Conservation (phyloP, 1,140 invertebrate species). For the Phymastichus coffea region DNA sequence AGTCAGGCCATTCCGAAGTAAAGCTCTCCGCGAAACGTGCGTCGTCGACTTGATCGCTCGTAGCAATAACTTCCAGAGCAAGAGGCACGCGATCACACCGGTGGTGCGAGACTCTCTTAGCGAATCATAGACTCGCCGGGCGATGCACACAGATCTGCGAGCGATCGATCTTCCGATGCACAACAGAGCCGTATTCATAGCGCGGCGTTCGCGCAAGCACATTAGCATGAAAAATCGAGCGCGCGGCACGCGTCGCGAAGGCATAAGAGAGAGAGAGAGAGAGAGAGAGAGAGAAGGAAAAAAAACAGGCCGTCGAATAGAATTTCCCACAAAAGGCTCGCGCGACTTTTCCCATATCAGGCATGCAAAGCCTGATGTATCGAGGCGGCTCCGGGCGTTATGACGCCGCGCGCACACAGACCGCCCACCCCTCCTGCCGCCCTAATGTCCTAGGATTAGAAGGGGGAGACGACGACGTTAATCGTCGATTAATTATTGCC, state of each 20-base stretch:
- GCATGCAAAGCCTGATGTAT: conserved; percentile 59
- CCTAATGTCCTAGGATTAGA: conserved; percentile 55
- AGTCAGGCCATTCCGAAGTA: no score
- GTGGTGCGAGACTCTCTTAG: no score
- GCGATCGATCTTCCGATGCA: no score
- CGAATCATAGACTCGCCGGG: no score
- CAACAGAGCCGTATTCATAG: no score
- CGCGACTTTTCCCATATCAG: conserved; percentile 53
- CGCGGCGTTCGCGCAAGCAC: neutral
- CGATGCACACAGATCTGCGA: no score
- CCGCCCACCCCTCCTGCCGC: conserved; percentile 48
- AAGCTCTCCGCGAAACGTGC: no score
- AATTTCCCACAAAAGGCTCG: conserved; percentile 9
- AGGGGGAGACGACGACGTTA: neutral
- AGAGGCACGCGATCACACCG: no score
- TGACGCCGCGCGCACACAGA: conserved; percentile 33
- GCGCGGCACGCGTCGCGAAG: neutral
- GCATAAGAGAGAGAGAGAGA: conserved; percentile 1
- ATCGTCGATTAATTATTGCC: conserved; percentile 24
- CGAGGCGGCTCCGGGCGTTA: conserved; percentile 45
- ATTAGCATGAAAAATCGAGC: conserved; percentile 10
- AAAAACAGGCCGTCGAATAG: neutral
- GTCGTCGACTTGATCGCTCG: no score
- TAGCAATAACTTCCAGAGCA: no score
- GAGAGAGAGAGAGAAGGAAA: no score